Evolutionary conservation across 2,888 invertebrate genomes (phyloP).

Genomic region (Nemotelus pantherinus): DNA sequence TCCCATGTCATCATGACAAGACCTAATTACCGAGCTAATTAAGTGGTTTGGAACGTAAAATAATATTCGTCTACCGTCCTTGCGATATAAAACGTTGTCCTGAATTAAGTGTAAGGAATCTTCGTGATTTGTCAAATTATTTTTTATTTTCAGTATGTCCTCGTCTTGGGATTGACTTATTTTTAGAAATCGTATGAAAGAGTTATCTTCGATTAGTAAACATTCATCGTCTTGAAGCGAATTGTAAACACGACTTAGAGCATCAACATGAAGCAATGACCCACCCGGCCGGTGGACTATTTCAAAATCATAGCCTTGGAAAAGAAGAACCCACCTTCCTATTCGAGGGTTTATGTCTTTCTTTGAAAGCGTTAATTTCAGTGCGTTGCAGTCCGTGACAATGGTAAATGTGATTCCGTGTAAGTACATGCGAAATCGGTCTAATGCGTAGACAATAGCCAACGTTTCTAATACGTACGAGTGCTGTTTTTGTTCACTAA

Average conservation of each 20-base stretch:
- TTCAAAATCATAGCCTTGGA: neutral
- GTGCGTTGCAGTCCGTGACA: conserved; percentile 54
- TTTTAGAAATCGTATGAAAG: neutral
- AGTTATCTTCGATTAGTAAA: conserved; percentile 18
- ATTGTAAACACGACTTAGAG: neutral
- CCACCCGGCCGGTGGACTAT: too few relatives aligned
- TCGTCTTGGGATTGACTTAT: neutral
- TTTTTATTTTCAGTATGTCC: neutral
- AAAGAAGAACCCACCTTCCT: conserved; percentile 46
- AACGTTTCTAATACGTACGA: conserved; percentile 56
- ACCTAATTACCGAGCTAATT: too few relatives aligned
- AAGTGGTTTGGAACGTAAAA: too few relatives aligned
- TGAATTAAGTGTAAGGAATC: neutral
- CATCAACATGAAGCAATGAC: neutral
- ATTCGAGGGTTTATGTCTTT: conserved; percentile 55
- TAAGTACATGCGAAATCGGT: conserved; percentile 55
- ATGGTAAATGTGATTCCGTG: conserved; percentile 54
- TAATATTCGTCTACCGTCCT: neutral
- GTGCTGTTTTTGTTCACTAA: conserved; percentile 54
- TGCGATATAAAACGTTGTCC: conserved; percentile 30
- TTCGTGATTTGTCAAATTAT: conserved; percentile 14
- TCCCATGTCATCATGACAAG: too few relatives aligned
- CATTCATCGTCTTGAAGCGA: too few relatives aligned
- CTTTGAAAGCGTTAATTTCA: conserved; percentile 55
- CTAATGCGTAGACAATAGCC: conserved; percentile 54